Conservation (phyloP, 2,113 vertebrate genomes). For the Maylandia zebra region DNA sequence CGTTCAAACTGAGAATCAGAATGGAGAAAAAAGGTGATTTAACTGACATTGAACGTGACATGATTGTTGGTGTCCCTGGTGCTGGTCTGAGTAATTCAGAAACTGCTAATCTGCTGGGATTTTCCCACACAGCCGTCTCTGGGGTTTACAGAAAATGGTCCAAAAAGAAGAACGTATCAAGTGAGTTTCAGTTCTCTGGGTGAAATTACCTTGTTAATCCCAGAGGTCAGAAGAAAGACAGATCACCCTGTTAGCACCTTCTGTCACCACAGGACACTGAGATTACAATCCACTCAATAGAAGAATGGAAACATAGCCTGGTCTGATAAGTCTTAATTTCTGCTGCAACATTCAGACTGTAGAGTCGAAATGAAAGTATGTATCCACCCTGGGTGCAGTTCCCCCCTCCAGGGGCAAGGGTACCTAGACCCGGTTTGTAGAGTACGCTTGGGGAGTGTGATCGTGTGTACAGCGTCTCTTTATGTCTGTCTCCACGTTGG, state of each 20-base stretch:
- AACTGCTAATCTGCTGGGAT: not conserved
- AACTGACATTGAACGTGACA: not conserved
- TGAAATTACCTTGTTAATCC: not conserved
- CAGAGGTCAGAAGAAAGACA: not conserved
- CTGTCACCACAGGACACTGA: not conserved
- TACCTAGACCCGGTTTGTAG: too few relatives aligned
- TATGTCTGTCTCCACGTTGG: too few relatives aligned
- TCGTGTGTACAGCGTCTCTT: too few relatives aligned
- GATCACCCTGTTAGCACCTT: not conserved
- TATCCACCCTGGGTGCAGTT: not conserved
- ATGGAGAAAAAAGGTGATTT: not conserved
- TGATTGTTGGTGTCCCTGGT: not conserved
- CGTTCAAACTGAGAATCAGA: not conserved
- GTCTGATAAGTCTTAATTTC: not conserved
- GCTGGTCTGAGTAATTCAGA: not conserved
- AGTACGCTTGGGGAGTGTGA: too few relatives aligned
- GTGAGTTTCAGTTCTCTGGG: not conserved
- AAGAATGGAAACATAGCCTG: rapidly evolving
- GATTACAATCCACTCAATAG: not conserved
- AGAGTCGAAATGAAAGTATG: not conserved
- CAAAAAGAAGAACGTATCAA: rapidly evolving
- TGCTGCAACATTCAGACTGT: not conserved
- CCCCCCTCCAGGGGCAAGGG: too few relatives aligned
- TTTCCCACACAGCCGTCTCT: not conserved
- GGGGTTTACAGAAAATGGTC: not conserved